Conservation (phyloP, 2,113 vertebrate species). For the Camelus dromedarius region DNA sequence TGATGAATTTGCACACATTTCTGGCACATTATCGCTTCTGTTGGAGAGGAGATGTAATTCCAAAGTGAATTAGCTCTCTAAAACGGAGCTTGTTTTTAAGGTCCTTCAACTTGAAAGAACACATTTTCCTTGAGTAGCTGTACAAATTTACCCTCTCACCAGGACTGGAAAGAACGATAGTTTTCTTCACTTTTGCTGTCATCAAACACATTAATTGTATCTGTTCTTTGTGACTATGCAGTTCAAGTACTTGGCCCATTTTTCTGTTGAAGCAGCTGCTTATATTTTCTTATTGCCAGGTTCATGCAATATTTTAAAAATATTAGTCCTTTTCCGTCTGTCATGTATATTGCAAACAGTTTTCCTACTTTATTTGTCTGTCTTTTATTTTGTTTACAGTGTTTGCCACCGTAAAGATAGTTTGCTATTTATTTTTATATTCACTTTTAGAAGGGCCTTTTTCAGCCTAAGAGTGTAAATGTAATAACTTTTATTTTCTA, state of each 20-base stretch:
- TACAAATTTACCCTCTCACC: not conserved
- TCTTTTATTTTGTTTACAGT: not conserved
- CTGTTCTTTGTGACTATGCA: constrained; percentile 15
- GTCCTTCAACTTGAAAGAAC: not conserved
- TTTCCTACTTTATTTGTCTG: not conserved
- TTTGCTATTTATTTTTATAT: constrained; percentile 24
- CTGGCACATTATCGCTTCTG: not conserved
- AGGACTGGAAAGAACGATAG: not conserved
- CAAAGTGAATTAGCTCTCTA: not conserved
- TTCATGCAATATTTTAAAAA: not conserved
- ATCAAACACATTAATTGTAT: not conserved
- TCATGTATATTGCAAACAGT: not conserved
- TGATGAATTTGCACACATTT: not conserved
- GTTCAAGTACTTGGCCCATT: not conserved
- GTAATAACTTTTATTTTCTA: not conserved
- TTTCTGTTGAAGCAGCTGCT: not conserved
- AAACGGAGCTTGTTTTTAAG: not conserved
- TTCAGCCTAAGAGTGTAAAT: not conserved
- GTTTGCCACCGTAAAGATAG: not conserved
- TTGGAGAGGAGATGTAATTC: constrained; percentile 6
- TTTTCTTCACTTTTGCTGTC: not conserved
- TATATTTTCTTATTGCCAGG: not conserved
- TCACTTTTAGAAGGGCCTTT: not conserved
- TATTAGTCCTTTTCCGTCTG: not conserved
- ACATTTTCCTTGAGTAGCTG: not conserved